Conservation (phyloP, 2,888 invertebrate species). For the Aphelenchoides bicaudatus region DNA sequence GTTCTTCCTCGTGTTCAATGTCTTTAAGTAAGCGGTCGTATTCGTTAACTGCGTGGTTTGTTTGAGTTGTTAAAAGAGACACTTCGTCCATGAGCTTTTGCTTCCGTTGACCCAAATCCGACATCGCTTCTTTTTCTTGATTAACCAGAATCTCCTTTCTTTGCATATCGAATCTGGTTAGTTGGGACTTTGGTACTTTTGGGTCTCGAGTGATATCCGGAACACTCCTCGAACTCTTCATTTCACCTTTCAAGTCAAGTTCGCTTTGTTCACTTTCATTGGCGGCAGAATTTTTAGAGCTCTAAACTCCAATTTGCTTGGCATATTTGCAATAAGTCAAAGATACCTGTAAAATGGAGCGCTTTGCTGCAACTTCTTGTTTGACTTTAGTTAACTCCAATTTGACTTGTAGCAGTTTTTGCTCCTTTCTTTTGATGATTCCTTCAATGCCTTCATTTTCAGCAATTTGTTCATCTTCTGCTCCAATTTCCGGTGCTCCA, state of each 20-base stretch:
- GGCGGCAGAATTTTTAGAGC: background rate
- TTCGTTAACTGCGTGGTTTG: background rate
- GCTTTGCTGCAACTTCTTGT: conserved; percentile 16
- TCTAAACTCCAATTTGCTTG: background rate
- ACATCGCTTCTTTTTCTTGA: conserved; percentile 9
- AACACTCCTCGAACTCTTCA: conserved; percentile 5
- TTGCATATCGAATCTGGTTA: conserved; percentile 6
- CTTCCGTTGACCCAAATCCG: conserved; percentile 10
- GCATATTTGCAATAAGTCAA: background rate
- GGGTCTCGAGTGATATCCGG: conserved; percentile 10
- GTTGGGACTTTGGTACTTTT: conserved; percentile 9
- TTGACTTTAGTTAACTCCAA: conserved; percentile 13
- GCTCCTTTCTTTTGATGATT: conserved; percentile 3
- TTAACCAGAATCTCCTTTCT: conserved; percentile 13
- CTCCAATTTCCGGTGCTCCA: conserved; percentile 17
- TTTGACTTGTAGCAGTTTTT: conserved; percentile 19
- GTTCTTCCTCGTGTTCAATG: background rate
- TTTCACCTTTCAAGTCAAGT: background rate
- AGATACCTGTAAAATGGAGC: conserved; percentile 3
- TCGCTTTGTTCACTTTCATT: background rate
- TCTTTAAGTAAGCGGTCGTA: conserved; percentile 11
- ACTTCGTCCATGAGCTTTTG: conserved; percentile 13
- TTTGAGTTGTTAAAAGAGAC: conserved; percentile 11
- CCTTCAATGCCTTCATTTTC: conserved; percentile 6
- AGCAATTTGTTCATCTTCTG: background rate